Percentiles rank a stretch among this genome's conserved stretches.
Evolutionary conservation across 2,113 vertebrate species (phyloP).

Genomic region (Pseudonaja textilis): DNA sequence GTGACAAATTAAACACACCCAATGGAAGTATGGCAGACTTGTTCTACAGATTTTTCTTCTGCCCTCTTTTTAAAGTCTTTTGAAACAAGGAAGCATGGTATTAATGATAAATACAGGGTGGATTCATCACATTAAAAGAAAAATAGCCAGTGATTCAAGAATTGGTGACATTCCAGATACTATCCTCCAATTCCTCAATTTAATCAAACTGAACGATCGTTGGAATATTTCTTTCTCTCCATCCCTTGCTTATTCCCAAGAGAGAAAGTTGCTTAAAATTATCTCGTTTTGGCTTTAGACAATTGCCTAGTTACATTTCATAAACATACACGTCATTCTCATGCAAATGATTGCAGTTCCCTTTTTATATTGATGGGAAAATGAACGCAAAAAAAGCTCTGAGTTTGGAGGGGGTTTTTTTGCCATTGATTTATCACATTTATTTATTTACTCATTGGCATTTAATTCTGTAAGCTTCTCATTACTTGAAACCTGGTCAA

Average conservation of each 20-base stretch:
- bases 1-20: background rate
- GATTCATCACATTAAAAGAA: background rate
- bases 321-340: background rate
- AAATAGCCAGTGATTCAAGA: background rate
- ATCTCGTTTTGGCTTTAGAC: background rate
- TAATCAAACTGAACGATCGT: background rate
- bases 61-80: background rate
- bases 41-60: background rate
- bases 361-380: background rate
- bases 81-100: background rate
- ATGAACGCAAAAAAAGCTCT: background rate
- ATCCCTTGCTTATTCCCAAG: background rate
- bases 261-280: background rate
- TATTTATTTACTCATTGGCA: background rate
- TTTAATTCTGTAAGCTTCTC: background rate
- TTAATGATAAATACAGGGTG: background rate
- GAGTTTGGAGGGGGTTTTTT: rapidly evolving
- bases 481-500: background rate
- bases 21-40: background rate
- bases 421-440: background rate
- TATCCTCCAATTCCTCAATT: background rate
- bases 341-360: too few species aligned
- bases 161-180: background rate
- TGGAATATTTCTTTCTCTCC: background rate
- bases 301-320: background rate